These are phyloP conservation scores for Aphodius granarius DNA, from an alignment of 2,888 invertebrate genomes.

Conservation along the genomic window DNA sequence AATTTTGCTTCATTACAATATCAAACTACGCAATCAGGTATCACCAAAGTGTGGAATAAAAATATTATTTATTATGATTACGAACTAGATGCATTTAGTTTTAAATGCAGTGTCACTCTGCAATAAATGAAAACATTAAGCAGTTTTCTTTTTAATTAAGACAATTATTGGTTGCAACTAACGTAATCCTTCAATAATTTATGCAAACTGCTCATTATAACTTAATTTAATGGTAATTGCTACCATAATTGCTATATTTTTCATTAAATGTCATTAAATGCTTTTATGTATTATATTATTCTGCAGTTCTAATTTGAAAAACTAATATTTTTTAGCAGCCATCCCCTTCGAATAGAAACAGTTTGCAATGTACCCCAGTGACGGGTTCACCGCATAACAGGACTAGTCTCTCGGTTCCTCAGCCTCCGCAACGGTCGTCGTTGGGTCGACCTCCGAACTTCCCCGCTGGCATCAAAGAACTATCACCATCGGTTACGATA, in stretches of 20 bases:
- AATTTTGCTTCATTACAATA: no score
- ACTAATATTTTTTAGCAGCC: slow-evolving; percentile 56
- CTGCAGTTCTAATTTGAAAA: no score
- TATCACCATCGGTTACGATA: slow-evolving; percentile 71
- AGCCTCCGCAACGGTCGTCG: slow-evolving; percentile 49
- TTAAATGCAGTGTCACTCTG: not conserved
- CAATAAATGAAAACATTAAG: not conserved
- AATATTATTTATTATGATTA: no score
- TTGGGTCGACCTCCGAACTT: slow-evolving; percentile 46
- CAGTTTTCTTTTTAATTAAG: not conserved
- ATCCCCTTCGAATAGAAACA: slow-evolving; percentile 54
- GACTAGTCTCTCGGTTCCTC: slow-evolving; percentile 51
- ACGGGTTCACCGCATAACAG: slow-evolving; percentile 58
- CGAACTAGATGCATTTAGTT: no score
- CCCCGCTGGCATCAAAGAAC: slow-evolving; percentile 52
- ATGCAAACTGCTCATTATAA: not conserved
- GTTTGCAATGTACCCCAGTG: slow-evolving; percentile 58
- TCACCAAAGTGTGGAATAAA: no score
- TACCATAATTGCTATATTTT: not conserved
- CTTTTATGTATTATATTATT: no score
- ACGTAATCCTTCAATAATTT: not conserved
- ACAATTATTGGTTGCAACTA: not conserved
- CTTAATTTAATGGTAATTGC: not conserved
- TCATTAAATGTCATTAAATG: not conserved
- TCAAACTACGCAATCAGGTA: no score